Percentiles rank a stretch among this genome's conserved stretches.
Conservation (phyloP, 2,113 vertebrate genomes). For the Indicator maculatus region DNA sequence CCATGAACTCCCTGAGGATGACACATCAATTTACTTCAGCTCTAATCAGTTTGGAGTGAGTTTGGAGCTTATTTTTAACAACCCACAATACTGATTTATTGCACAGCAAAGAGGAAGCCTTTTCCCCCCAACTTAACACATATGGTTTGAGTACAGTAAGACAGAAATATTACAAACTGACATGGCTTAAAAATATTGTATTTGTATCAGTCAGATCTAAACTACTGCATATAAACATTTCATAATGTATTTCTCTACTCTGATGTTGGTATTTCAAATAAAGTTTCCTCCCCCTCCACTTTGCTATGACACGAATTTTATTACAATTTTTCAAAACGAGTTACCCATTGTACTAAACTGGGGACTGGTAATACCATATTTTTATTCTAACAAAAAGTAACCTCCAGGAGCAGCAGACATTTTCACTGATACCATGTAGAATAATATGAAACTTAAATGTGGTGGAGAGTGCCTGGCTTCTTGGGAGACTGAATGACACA, state of each 20-base stretch:
- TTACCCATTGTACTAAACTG: background rate
- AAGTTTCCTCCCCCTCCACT: background rate
- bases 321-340: background rate
- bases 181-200: background rate
- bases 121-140: background rate
- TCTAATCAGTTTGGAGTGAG: background rate
- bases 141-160: background rate
- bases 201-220: background rate
- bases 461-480: background rate
- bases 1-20: background rate
- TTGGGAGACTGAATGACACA: background rate
- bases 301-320: background rate
- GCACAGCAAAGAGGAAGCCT: background rate
- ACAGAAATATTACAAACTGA: background rate
- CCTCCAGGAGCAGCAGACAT: background rate
- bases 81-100: background rate
- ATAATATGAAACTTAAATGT: background rate
- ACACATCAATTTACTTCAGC: background rate
- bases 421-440: background rate
- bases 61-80: background rate
- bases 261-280: background rate
- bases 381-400: background rate
- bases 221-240: background rate
- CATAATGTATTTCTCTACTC: background rate
- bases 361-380: background rate